Conservation (phyloP, 2,797 vertebrate genomes). For the Eulemur rubriventer region DNA sequence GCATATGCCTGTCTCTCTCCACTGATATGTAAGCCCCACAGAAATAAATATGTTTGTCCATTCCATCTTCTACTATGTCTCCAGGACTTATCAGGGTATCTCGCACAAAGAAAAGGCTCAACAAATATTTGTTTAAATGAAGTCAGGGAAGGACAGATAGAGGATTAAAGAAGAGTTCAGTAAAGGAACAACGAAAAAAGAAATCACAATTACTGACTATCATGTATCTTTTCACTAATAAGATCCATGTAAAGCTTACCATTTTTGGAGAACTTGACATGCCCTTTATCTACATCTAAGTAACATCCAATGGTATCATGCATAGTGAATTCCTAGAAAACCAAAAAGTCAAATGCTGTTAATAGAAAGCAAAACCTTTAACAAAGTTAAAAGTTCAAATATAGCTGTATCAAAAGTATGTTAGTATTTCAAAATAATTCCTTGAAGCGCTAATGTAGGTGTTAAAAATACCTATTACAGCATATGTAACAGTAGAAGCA, state of each 20-base stretch:
- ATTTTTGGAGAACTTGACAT: constrained; percentile 97
- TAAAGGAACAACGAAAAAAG: neutral
- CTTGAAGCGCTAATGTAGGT: neutral
- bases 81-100: neutral
- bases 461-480: neutral
- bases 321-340: constrained; percentile 96
- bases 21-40: neutral
- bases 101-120: neutral
- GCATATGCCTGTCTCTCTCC: neutral
- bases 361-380: neutral
- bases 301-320: constrained; percentile 97
- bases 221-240: neutral
- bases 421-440: neutral
- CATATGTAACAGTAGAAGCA: rapidly evolving
- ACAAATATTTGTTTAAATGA: neutral
- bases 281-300: constrained; percentile 91
- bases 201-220: neutral
- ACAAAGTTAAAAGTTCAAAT: neutral
- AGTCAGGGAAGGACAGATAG: neutral
- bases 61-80: neutral
- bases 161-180: neutral
- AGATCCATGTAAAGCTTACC: constrained; percentile 83
- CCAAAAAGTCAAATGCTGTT: neutral
- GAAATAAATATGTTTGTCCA: neutral
- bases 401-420: neutral